A percentile compares a stretch with the other conserved stretches of the same genome.
These are phyloP conservation scores for Tipula unca DNA, from an alignment of 2,888 invertebrate genomes.

Conservation along the genomic window DNA sequence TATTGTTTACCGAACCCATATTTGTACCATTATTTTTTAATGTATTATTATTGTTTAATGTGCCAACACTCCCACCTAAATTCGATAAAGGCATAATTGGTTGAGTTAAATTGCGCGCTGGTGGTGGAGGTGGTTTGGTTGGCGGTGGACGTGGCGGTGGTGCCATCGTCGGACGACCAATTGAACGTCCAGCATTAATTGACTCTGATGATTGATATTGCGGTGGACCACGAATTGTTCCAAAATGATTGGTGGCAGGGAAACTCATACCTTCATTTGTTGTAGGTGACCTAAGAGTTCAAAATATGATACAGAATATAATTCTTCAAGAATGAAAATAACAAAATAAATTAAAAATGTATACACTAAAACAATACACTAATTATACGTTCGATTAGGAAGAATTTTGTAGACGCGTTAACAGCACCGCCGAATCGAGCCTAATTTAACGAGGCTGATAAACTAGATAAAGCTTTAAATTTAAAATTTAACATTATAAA, in stretches of 20 bases:
- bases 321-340: neutral
- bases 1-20: slow-evolving; percentile 27
- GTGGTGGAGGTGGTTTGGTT: slow-evolving; percentile 42
- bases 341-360: neutral
- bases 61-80: slow-evolving; percentile 24
- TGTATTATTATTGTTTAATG: slow-evolving; percentile 25
- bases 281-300: slow-evolving; percentile 36
- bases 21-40: slow-evolving; percentile 24
- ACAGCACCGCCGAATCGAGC: neutral
- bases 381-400: neutral
- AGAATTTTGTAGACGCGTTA: neutral
- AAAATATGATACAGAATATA: neutral
- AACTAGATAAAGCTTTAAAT: slow-evolving; percentile 20
- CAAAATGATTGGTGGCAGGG: slow-evolving; percentile 38
- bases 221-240: slow-evolving; percentile 38
- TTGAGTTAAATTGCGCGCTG: slow-evolving; percentile 41
- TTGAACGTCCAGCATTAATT: slow-evolving; percentile 27
- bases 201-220: slow-evolving; percentile 36
- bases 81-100: slow-evolving; percentile 32
- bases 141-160: slow-evolving; percentile 35
- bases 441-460: slow-evolving; percentile 16
- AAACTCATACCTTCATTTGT: slow-evolving; percentile 33
- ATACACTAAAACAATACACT: too few relatives aligned
- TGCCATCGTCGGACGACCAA: slow-evolving; percentile 39
- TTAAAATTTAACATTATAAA: neutral